A percentile compares a stretch with the other conserved stretches of the same genome.
Evolutionary conservation across 2,888 invertebrate genomes (phyloP).

Genomic region (Horisme vitalbata): DNA sequence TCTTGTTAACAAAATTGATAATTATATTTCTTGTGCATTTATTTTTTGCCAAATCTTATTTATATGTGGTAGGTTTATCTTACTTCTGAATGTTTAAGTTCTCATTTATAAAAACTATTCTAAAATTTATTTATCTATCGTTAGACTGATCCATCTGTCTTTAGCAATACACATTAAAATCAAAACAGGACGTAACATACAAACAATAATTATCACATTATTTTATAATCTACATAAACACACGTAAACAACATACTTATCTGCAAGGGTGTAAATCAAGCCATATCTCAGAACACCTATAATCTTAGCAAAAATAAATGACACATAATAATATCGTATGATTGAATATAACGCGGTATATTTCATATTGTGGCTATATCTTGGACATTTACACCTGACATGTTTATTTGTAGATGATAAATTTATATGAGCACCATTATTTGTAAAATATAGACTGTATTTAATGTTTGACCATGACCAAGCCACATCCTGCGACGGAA

Average conservation of each 20-base stretch:
- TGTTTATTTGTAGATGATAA: conserved; percentile 48
- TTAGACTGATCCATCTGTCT: not conserved
- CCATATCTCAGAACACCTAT: conserved; percentile 27
- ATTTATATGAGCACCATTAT: conserved; percentile 43
- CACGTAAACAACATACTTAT: conserved; percentile 11
- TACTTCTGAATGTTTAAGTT: too few species aligned
- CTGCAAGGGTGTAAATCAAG: conserved; percentile 31
- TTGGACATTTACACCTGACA: conserved; percentile 53
- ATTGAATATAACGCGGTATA: conserved; percentile 48
- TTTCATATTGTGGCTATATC: conserved; percentile 42
- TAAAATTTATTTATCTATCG: too few species aligned
- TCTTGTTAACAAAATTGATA: too few species aligned
- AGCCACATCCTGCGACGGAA: conserved; percentile 15
- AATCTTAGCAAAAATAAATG: conserved; percentile 37
- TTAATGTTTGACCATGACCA: conserved; percentile 36
- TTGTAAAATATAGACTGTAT: conserved; percentile 39
- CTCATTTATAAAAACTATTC: too few species aligned
- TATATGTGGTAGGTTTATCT: too few species aligned
- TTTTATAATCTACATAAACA: not conserved
- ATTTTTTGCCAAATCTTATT: too few species aligned
- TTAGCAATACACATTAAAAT: conserved; percentile 3
- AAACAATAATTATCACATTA: conserved; percentile 31
- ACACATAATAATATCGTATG: conserved; percentile 38
- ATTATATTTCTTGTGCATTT: too few species aligned
- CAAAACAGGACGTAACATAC: conserved; percentile 26